These are phyloP conservation scores for Carcina quercana DNA, from an alignment of 2,888 invertebrate genomes.

Conservation along the genomic window DNA sequence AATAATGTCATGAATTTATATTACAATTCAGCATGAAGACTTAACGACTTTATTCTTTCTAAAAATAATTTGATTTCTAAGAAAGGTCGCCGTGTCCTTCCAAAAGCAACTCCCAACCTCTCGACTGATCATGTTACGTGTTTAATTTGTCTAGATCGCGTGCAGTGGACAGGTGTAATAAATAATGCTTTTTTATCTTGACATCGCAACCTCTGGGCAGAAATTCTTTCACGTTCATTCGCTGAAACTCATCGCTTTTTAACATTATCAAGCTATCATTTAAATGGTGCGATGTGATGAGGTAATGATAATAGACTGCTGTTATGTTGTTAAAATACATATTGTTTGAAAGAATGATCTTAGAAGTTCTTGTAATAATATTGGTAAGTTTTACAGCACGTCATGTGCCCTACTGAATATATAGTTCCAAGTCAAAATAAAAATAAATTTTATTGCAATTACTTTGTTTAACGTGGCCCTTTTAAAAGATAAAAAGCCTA, in stretches of 20 bases:
- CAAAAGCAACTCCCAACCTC: slow-evolving; percentile 38
- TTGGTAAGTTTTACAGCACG: too few relatives aligned
- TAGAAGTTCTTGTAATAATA: neutral
- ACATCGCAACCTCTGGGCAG: slow-evolving; percentile 54
- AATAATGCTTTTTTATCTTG: slow-evolving; percentile 66
- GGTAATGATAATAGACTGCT: slow-evolving; percentile 3
- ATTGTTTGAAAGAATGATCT: neutral
- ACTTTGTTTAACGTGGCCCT: too few relatives aligned
- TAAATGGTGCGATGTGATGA: slow-evolving; percentile 7
- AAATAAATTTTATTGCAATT: too few relatives aligned
- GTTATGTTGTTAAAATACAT: too few relatives aligned
- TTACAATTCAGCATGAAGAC: too few relatives aligned
- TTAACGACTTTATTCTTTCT: slow-evolving; percentile 3
- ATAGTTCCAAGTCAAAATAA: too few relatives aligned
- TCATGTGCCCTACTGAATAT: too few relatives aligned
- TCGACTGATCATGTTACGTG: slow-evolving; percentile 59
- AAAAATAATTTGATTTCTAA: slow-evolving; percentile 19
- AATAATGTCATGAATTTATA: too few relatives aligned
- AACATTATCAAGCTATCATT: slow-evolving; percentile 10
- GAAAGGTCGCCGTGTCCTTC: slow-evolving; percentile 30
- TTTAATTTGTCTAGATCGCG: slow-evolving; percentile 70
- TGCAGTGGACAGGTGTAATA: slow-evolving; percentile 56
- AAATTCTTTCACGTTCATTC: slow-evolving; percentile 67
- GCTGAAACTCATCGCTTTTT: slow-evolving; percentile 51
- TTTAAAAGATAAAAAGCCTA: too few relatives aligned